phyloP scores from a whole-genome alignment of 2,888 invertebrate species.

The Stenodema calcarata region DNA sequence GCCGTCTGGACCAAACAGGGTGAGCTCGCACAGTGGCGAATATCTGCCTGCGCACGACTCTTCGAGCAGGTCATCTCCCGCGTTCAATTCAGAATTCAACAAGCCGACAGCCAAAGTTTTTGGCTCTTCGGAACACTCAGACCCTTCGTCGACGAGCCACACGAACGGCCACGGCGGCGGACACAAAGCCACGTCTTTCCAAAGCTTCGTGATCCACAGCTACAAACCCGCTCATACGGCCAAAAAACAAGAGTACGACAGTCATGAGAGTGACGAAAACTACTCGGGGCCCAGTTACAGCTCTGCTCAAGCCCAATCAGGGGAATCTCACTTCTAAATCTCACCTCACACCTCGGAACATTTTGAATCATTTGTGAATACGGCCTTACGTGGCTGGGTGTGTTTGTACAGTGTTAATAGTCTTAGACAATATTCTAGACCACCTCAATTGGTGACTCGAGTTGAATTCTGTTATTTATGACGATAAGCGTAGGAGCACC shows the following conservation, averaged over 20 bases:
- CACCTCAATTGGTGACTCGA: neutral
- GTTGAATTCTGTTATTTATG: neutral
- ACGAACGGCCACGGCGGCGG: constrained; percentile 12
- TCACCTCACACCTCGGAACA: neutral
- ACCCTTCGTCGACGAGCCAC: neutral
- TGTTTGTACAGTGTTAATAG: neutral
- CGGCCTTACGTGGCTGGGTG: neutral
- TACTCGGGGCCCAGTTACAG: neutral
- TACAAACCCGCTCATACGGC: constrained; percentile 23
- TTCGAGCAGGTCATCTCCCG: neutral
- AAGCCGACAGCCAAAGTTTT: neutral
- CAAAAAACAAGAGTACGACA: neutral
- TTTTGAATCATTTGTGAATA: neutral
- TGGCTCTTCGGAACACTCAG: constrained; percentile 3
- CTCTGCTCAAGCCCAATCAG: neutral
- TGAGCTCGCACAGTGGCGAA: neutral
- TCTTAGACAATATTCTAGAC: neutral
- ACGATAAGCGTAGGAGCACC: neutral
- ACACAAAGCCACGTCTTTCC: constrained; percentile 49
- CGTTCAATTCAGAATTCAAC: neutral
- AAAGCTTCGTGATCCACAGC: constrained; percentile 51
- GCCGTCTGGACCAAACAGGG: neutral
- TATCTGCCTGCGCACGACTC: neutral
- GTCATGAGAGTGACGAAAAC: constrained; percentile 26
- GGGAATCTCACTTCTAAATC: constrained; percentile 7